Conservation (phyloP, 2,797 vertebrate species). For the Cygnus olor region DNA sequence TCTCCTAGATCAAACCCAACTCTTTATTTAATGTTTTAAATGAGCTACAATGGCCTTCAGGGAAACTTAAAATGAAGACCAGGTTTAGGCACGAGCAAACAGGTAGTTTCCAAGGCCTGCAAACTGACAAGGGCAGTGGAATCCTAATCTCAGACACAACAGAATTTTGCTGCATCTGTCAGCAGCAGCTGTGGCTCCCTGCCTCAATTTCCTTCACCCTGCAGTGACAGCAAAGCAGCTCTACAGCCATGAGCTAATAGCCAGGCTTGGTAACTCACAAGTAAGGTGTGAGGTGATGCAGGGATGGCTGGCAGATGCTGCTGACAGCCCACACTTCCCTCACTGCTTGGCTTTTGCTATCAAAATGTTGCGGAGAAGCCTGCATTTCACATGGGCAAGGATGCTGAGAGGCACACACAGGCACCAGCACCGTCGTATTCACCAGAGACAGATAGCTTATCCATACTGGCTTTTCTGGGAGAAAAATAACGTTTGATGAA, state of each 20-base stretch:
- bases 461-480: neutral
- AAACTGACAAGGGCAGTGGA: neutral
- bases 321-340: rapidly evolving
- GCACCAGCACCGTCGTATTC: neutral
- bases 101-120: neutral
- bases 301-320: neutral
- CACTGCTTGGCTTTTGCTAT: neutral
- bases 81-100: neutral
- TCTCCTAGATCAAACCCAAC: neutral
- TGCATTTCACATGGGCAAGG: neutral
- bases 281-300: rapidly evolving
- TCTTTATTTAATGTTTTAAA: neutral
- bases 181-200: neutral
- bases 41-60: neutral
- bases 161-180: neutral
- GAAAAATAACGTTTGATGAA: neutral
- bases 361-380: no score
- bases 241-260: rapidly evolving
- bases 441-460: neutral
- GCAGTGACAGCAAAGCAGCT: neutral
- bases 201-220: neutral
- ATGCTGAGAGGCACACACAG: neutral
- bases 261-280: neutral
- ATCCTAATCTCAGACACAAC: neutral
- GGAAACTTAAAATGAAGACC: neutral